A percentile compares a stretch with the other conserved stretches of the same genome.
Conservation (phyloP, 2,797 vertebrate species). For the Acanthurus leucopareius region DNA sequence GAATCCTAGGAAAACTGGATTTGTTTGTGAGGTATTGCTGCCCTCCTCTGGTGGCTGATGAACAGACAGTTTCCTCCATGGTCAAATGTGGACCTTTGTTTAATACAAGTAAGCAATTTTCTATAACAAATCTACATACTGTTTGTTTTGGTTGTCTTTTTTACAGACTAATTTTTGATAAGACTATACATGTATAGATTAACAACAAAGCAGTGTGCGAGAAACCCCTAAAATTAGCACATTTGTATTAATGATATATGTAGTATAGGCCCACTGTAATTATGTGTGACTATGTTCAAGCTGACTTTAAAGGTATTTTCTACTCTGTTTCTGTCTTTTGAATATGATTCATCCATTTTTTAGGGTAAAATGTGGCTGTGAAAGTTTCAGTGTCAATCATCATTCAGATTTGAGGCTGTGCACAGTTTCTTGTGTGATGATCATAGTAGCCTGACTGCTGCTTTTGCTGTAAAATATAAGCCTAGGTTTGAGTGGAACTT, state of each 20-base stretch:
- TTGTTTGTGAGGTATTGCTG: conserved; percentile 70
- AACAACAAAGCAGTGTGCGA: background rate
- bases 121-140: background rate
- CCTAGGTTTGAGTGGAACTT: background rate
- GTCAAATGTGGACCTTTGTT: too few relatives aligned
- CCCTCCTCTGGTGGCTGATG: conserved; percentile 70
- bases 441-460: background rate
- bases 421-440: background rate
- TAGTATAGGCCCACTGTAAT: background rate
- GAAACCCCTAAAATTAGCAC: background rate
- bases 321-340: too few relatives aligned
- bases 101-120: background rate
- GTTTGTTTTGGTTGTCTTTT: background rate
- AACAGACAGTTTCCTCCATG: conserved; percentile 25
- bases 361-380: background rate
- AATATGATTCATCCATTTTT: background rate
- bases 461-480: background rate
- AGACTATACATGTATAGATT: background rate
- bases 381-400: background rate
- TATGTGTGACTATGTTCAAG: too few relatives aligned
- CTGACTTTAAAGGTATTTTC: too few relatives aligned
- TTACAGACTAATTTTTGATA: background rate
- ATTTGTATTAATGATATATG: background rate
- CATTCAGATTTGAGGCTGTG: background rate
- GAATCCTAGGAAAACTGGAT: background rate